Conservation (phyloP, 2,113 vertebrate species). For the Psophia crepitans region DNA sequence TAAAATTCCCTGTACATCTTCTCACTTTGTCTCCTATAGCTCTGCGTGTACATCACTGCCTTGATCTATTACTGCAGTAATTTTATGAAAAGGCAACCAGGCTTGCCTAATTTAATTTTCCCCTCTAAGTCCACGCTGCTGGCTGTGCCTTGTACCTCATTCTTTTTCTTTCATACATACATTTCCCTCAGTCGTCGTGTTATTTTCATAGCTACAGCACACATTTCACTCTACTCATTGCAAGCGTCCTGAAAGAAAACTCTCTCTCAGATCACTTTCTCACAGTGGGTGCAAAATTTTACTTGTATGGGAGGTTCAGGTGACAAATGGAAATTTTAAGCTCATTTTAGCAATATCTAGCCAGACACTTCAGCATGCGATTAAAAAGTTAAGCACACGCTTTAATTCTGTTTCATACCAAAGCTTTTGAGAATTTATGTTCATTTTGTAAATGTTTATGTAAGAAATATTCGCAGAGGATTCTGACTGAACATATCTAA, state of each 20-base stretch:
- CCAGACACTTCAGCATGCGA: not conserved
- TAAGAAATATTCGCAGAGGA: not conserved
- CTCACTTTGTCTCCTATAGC: not conserved
- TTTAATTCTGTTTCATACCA: not conserved
- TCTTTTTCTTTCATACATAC: not conserved
- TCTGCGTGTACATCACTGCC: not conserved
- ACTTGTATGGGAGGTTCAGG: not conserved
- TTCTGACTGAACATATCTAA: not conserved
- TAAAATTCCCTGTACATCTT: not conserved
- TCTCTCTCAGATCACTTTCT: not conserved
- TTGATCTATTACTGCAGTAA: not conserved
- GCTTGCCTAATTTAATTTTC: not conserved
- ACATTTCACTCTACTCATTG: not conserved
- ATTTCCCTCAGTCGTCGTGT: not conserved
- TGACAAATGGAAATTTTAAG: not conserved
- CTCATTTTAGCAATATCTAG: not conserved
- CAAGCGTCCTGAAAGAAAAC: not conserved
- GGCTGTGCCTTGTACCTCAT: not conserved
- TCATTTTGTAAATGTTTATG: not conserved
- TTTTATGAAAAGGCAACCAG: not conserved
- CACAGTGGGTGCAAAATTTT: not conserved
- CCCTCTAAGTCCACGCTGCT: not conserved
- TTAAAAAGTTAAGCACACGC: not conserved
- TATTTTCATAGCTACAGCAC: not conserved
- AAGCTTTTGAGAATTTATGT: not conserved